These are phyloP conservation scores for Megathymus violae DNA, from an alignment of 1,140 invertebrate genomes.

Conservation along the genomic window DNA sequence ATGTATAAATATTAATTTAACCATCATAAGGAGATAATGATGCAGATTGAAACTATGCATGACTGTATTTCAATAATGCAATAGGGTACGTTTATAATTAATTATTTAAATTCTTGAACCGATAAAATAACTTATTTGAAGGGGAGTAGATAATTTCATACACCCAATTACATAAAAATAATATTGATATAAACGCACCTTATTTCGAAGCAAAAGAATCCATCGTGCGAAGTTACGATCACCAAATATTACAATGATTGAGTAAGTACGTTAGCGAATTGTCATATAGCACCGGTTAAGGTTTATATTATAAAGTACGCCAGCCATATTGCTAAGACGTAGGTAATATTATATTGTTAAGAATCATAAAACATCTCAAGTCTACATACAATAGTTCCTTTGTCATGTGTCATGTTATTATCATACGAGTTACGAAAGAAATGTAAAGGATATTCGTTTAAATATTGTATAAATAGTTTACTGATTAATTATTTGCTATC, in stretches of 20 bases:
- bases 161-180: background rate
- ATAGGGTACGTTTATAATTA: slow-evolving; percentile 18
- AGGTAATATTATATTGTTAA: slow-evolving; percentile 69
- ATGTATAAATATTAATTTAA: slow-evolving; percentile 48
- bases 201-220: no score
- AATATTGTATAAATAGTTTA: slow-evolving; percentile 77
- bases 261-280: slow-evolving; percentile 51
- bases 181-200: slow-evolving; percentile 10
- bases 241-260: slow-evolving; percentile 58
- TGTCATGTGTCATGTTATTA: slow-evolving; percentile 80
- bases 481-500: slow-evolving; percentile 80
- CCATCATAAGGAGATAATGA: slow-evolving; percentile 5
- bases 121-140: no score
- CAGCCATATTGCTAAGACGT: slow-evolving; percentile 69
- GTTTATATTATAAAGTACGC: slow-evolving; percentile 49
- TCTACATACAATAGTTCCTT: slow-evolving; percentile 82
- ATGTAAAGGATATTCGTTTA: slow-evolving; percentile 72
- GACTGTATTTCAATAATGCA: slow-evolving; percentile 11
- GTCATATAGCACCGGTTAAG: slow-evolving; percentile 52
- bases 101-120: background rate
- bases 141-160: no score
- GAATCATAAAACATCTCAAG: slow-evolving; percentile 73
- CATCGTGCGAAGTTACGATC: slow-evolving; percentile 28
- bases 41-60: slow-evolving; percentile 7
- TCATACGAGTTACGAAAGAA: slow-evolving; percentile 70